phyloP scores from a whole-genome alignment of 1,140 invertebrate genomes.

The Eumeta japonica region DNA sequence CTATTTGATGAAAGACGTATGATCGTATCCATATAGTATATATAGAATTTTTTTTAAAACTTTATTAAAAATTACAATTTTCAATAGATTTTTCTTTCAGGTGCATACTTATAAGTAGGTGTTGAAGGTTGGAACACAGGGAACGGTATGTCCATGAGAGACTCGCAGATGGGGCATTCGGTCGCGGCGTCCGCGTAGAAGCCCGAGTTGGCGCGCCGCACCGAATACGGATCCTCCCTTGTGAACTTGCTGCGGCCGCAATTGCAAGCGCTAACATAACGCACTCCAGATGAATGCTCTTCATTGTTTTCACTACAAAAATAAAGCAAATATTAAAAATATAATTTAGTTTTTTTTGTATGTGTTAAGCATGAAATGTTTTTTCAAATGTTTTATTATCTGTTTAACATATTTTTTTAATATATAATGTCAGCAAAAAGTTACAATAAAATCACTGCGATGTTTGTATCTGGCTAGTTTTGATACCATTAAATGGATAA shows the following conservation, averaged over 20 bases:
- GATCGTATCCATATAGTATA: too few relatives aligned
- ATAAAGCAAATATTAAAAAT: neutral
- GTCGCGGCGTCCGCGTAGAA: constrained; percentile 78
- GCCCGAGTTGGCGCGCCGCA: constrained; percentile 81
- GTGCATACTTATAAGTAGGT: constrained; percentile 58
- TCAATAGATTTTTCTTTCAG: too few relatives aligned
- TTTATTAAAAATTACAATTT: neutral
- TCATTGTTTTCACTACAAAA: constrained; percentile 40
- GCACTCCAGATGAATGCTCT: constrained; percentile 76
- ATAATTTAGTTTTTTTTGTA: neutral
- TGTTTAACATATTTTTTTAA: too few relatives aligned
- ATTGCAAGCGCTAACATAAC: constrained; percentile 84
- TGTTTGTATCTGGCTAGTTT: too few relatives aligned
- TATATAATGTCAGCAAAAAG: too few relatives aligned
- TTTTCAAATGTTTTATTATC: neutral
- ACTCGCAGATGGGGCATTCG: constrained; percentile 70
- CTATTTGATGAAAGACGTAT: too few relatives aligned
- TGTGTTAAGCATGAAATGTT: neutral
- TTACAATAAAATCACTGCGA: too few relatives aligned
- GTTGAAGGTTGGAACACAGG: constrained; percentile 83
- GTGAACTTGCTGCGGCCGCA: constrained; percentile 82
- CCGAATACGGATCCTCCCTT: constrained; percentile 86
- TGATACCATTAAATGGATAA: too few relatives aligned
- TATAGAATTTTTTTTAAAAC: neutral
- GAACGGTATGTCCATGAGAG: constrained; percentile 69